Evolutionary conservation across 2,113 vertebrate species (phyloP), one percentile per base, ranked within the genome.

Genomic region (Prietella phreatophila): DNA sequence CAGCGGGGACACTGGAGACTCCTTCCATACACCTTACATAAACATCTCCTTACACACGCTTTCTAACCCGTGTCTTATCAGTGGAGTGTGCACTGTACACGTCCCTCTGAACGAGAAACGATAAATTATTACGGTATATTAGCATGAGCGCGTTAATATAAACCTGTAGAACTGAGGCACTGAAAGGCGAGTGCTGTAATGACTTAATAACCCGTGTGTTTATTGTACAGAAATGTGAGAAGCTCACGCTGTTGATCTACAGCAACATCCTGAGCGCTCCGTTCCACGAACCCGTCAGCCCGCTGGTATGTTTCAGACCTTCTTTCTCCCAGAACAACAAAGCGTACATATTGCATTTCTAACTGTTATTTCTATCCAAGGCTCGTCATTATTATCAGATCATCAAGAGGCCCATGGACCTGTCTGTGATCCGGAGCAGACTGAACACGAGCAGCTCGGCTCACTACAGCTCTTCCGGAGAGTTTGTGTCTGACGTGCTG

Each of bases 331-430:
- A 42, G 11, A 58, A 58, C 13, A 71, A 10, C 20, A 33, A 42
- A 27, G n/a, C 15, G 39, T 11, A 20, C 33, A 39, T 15, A 73
- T 17, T 5, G 56, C 50, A 20, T 86, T 65, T 60, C 58, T 69
- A 42, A 56, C 47, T 30, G 75, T 20, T 76, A 36, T 65, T 60
- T 85, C 19, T 90, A 7, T 85, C 27, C n/a, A 75, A 99, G 98
- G 98, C 98, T 75, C 97, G 96, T 17, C 98, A 99, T 95, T 99
- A 99, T 93, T 99, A 99, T 93, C 98, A 99, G 95, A 99, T 99
- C 93, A 99, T 99, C 93, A 99, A 98, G 95, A 96, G 94, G 89
- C 98, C 98, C n/a, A 99, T 99, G 96, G 98, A 99, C 93, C 94
- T 99, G 91, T 98, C 97, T 1, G 96, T 96, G 87, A 97, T 99